These are phyloP conservation scores for Caerostris darwini DNA, from an alignment of 1,140 invertebrate species.

Conservation along the genomic window DNA sequence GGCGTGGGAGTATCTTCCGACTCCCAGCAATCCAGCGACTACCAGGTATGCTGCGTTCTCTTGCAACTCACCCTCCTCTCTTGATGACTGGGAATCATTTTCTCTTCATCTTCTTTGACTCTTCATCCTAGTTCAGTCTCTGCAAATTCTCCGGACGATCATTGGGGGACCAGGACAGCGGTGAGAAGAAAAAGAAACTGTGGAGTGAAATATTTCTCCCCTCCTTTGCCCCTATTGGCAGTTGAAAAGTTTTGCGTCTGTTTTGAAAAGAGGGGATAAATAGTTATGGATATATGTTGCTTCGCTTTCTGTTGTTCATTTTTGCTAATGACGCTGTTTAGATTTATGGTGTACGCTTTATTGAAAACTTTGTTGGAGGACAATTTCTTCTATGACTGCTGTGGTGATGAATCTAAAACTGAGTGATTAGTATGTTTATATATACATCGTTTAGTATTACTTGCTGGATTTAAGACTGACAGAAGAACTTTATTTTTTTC, in stretches of 20 bases:
- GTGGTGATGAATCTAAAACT: neutral
- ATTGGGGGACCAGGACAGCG: neutral
- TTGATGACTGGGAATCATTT: neutral
- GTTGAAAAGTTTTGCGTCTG: neutral
- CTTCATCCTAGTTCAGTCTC: neutral
- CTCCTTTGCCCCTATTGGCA: neutral
- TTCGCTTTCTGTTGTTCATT: neutral
- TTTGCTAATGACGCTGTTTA: neutral
- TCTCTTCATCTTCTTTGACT: too few relatives aligned
- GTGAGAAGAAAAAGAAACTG: neutral
- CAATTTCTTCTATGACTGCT: neutral
- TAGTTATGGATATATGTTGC: neutral
- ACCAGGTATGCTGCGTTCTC: neutral
- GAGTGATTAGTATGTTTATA: neutral
- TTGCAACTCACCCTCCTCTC: neutral
- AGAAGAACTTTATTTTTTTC: too few relatives aligned
- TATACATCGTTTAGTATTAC: too few relatives aligned
- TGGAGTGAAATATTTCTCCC: neutral
- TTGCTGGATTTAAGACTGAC: too few relatives aligned
- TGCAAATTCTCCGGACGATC: neutral
- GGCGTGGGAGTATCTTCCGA: constrained; percentile 55
- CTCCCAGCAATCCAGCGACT: neutral
- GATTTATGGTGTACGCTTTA: neutral
- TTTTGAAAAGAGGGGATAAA: neutral
- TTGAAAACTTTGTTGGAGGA: neutral